Evolutionary conservation across 2,888 invertebrate species (phyloP), one percentile per base, ranked within the genome.

Genomic region (Ormyrus thymus): DNA sequence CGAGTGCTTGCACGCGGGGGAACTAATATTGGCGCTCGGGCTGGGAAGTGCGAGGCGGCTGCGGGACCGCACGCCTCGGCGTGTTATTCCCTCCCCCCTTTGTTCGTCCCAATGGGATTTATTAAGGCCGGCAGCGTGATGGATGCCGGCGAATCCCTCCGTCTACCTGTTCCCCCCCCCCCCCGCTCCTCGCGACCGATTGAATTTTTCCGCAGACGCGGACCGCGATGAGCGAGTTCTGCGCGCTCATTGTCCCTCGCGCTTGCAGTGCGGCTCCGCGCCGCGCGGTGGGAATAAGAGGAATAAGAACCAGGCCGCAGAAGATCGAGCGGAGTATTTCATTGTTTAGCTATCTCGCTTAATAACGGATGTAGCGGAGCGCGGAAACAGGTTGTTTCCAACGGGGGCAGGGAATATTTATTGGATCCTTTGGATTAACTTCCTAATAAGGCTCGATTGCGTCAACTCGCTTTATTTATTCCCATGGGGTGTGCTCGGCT

Each of bases 41-140:
- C 29, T 3, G 29, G 29, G 29, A 29, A 4, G 29, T 3, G 48
- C 64, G 48, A 48, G 11, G 15, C 56, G 65, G 43, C 46, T 59
- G 61, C 61, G 15, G 48, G 65, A 50, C 46, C 66, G 55, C 61
- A 50, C 10, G 43, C 8, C 29, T 53, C 58, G 66, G 46, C 50
- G 29, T 45, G 53, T 76, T 51, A 69, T 9, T 43, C 9, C 43
- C 50, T 11, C 7, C 15, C 15, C 48, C 8, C 66, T 53, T 66
- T 66, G 66, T 73, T 59, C 46, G 59, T 13, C 50, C 15, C 55
- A 56, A 55, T 71, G 59, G 70, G 76, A 79, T 79, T 79, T 76
- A 79, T 79, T 72, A 76, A 76, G 72, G 76, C 68, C 71, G 62
- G n/a, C 8, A 53, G 0, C 65, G 64, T 70, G 70, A 70, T 73